A percentile compares a stretch with the other conserved stretches of the same genome.
Evolutionary conservation across 2,888 invertebrate genomes (phyloP).

Genomic region (Athalia cordata): DNA sequence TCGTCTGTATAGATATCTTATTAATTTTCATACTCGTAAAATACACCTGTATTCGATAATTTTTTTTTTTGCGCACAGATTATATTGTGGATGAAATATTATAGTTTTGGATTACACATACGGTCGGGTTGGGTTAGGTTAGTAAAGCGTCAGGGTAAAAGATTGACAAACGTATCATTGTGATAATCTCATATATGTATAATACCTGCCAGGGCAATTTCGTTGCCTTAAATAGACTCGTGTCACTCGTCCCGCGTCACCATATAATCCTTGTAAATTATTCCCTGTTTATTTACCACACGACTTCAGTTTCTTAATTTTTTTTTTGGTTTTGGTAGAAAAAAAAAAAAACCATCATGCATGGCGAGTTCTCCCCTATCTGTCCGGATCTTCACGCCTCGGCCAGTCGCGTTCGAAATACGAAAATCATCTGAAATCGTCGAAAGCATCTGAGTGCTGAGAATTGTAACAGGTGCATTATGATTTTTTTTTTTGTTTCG

Average conservation of each 20-base stretch:
- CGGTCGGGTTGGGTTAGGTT: neutral
- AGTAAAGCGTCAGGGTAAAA: neutral
- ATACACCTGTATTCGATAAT: neutral
- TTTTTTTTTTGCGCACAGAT: too few relatives aligned
- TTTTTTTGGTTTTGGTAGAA: neutral
- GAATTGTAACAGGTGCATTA: constrained; percentile 36
- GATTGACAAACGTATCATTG: constrained; percentile 34
- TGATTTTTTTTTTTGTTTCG: neutral
- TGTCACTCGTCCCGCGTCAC: constrained; percentile 28
- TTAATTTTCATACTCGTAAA: too few relatives aligned
- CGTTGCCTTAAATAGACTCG: constrained; percentile 35
- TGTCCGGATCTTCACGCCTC: constrained; percentile 35
- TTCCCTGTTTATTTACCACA: constrained; percentile 4
- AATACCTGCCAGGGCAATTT: constrained; percentile 23
- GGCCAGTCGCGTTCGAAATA: constrained; percentile 34
- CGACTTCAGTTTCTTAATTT: neutral
- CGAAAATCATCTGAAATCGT: constrained; percentile 35
- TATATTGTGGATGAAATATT: neutral
- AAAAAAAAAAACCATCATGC: neutral
- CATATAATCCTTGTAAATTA: constrained; percentile 37
- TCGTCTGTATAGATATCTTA: neutral
- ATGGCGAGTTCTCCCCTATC: neutral
- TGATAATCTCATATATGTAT: constrained; percentile 32
- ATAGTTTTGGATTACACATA: neutral
- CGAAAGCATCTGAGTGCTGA: constrained; percentile 29